Evolutionary conservation across 2,888 invertebrate genomes (phyloP).

Genomic region (Cataglyphis livida): DNA sequence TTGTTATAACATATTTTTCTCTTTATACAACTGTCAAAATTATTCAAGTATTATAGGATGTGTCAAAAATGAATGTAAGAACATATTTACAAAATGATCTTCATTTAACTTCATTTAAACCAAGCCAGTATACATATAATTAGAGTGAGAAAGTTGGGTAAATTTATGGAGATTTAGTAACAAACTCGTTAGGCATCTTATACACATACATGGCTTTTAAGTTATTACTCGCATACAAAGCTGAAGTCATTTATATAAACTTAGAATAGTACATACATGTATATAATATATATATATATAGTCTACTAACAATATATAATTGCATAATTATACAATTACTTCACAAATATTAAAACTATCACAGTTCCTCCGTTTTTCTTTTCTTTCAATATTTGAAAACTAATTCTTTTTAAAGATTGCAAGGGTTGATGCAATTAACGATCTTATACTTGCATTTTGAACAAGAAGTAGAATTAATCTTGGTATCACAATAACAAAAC

Average conservation of each 20-base stretch:
- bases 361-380: conserved; percentile 37
- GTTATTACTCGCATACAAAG: conserved; percentile 24
- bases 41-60: not conserved
- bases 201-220: conserved; percentile 20
- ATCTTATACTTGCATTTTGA: not conserved
- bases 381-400: not conserved
- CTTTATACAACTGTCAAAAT: not conserved
- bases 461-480: not conserved
- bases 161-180: conserved; percentile 15
- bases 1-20: not conserved
- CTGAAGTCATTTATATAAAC: conserved; percentile 32
- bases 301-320: conserved; percentile 30
- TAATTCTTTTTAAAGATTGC: not conserved
- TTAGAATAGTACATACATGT: conserved; percentile 36
- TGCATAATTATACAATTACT: conserved; percentile 11
- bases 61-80: conserved; percentile 1
- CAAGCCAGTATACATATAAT: conserved; percentile 27
- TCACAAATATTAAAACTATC: conserved; percentile 45
- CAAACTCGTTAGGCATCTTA: conserved; percentile 38
- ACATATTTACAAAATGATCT: conserved; percentile 31
- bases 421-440: not conserved
- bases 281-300: conserved; percentile 49
- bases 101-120: conserved; percentile 29
- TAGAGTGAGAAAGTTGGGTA: conserved; percentile 1
- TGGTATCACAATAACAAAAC: not conserved